Base-by-base conservation (phyloP, 92 coral and sea anemone genomes). In the Epizoanthus illoricatus region DNA sequence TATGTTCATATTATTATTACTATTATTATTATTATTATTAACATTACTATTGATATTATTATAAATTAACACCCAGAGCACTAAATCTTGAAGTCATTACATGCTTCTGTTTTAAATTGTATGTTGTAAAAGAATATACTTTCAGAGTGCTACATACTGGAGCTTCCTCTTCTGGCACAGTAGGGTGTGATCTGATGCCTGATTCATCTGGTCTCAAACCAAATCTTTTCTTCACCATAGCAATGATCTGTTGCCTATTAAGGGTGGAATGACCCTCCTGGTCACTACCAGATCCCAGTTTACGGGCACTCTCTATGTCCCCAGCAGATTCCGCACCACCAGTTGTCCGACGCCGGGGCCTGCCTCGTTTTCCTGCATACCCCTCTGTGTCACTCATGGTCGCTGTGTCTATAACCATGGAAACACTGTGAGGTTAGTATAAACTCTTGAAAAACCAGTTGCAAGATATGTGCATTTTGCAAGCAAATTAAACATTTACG, bases 201-300 rank as follows among this genome's bases (percentile, higher is more conserved):
- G 79, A 68, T 45, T 85, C 92, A 47, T 82, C 94, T n/a, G 97
- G 89, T 57, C 85, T 86, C 81, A 93, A 74, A 65, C 97, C 97
- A 93, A 93, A 93, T 81, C 97, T 87, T 65, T 91, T 88, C 83
- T 93, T 93, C 8, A 93, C 97, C 97, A 93, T 90, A 20, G 97
- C 83, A 56, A 93, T 88, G 16, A 93, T 93, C 66, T 93, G 92
- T 64, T 91, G 97, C 20, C 97, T 87, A 23, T 89, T 85, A 11
- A 93, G 88, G 21, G 97, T 93, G 63, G 90, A 87, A 1, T 85
- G 92, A 15, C 90, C 83, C 54, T 93, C 94, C 28, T 85, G 92
- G 28, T 93, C 97, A 85, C 97, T 93, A 41, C 94, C 76, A 72
- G 81, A 87, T 1, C 97, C 97, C 15, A 89, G 65, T 36, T 54